phyloP scores from a whole-genome alignment of 2,888 invertebrate genomes.

The Nomada goodeniana region DNA sequence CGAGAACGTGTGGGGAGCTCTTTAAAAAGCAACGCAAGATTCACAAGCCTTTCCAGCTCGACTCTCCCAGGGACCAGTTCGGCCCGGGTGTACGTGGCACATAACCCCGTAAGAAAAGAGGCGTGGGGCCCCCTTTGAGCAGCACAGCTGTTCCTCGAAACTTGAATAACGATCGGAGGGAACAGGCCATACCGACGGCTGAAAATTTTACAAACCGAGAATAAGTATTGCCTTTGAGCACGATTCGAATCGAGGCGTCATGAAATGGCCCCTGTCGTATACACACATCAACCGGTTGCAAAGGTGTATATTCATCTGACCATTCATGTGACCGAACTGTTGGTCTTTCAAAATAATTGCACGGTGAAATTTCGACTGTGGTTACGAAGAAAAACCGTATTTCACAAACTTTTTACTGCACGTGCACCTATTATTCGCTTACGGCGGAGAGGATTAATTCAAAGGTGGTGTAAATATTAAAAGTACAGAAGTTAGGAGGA shows the following conservation, averaged over 20 bases:
- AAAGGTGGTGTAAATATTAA: too few relatives aligned
- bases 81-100: constrained; percentile 37
- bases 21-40: constrained; percentile 52
- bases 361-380: too few relatives aligned
- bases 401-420: too few relatives aligned
- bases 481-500: too few relatives aligned
- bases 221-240: constrained; percentile 34
- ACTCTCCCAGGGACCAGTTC: constrained; percentile 52
- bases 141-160: constrained; percentile 75
- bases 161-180: constrained; percentile 73
- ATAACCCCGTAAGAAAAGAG: constrained; percentile 66
- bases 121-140: constrained; percentile 67
- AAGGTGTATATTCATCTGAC: too few relatives aligned
- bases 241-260: constrained; percentile 29
- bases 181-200: constrained; percentile 50
- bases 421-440: too few relatives aligned
- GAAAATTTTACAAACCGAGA: constrained; percentile 61
- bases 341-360: constrained; percentile 6
- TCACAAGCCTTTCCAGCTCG: constrained; percentile 46
- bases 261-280: neutral
- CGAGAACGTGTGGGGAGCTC: constrained; percentile 11
- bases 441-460: too few relatives aligned
- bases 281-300: constrained; percentile 10
- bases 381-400: too few relatives aligned
- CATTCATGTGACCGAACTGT: neutral